These are phyloP conservation scores for Eunapius fragilis DNA, from an alignment of 37 sponge, comb jelly and placozoan genomes.

Conservation along the genomic window DNA sequence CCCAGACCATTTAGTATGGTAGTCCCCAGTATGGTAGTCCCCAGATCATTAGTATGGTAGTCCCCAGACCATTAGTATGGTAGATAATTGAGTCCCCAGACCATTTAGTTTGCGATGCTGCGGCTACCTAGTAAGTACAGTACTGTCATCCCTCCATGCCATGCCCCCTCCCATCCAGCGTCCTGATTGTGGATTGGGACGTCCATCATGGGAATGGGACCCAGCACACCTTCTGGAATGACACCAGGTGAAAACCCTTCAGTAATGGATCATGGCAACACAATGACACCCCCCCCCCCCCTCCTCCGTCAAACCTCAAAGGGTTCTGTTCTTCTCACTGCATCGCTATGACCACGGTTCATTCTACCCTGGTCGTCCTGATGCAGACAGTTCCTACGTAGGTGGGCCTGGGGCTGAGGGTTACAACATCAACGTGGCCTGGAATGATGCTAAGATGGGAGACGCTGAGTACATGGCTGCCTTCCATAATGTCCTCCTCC, in stretches of 20 bases:
- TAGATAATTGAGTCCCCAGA: too few species aligned
- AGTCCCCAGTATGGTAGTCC: too few species aligned
- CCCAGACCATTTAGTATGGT: too few species aligned
- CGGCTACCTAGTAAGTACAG: too few species aligned
- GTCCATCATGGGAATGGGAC: conserved; percentile 98
- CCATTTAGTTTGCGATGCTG: too few species aligned
- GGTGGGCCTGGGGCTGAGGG: conserved; percentile 79
- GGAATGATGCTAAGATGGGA: conserved; percentile 84
- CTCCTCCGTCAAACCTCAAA: conserved; percentile 42
- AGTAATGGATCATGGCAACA: conserved; percentile 55
- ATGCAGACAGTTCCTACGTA: conserved; percentile 50
- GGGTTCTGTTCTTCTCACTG: conserved; percentile 82
- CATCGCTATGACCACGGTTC: conserved; percentile 88
- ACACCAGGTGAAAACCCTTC: conserved; percentile 40
- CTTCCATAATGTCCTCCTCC: conserved; percentile 85
- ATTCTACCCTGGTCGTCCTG: conserved; percentile 75
- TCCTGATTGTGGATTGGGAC: conserved; percentile 98
- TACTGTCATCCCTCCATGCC: too few species aligned
- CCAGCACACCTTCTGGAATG: conserved; percentile 88
- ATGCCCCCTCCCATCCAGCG: conserved; percentile 22
- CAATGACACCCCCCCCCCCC: conserved; percentile 78
- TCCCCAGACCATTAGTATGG: too few species aligned
- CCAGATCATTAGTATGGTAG: too few species aligned
- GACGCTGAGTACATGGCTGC: conserved; percentile 91
- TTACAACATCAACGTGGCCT: conserved; percentile 92